Conservation (phyloP, 2,113 vertebrate species). For the Podarcis raffonei region DNA sequence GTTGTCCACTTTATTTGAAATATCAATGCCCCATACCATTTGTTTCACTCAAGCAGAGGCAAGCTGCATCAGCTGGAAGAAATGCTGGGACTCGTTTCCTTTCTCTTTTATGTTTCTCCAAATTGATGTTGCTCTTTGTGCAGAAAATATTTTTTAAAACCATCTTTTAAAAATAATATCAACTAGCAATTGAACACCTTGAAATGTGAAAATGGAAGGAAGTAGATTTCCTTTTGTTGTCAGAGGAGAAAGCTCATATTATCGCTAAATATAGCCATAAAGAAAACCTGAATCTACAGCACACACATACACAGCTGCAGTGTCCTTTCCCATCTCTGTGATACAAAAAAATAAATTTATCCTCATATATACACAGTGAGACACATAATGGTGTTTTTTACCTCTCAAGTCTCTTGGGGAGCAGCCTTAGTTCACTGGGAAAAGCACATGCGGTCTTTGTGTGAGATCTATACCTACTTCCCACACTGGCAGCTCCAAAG, state of each 20-base stretch:
- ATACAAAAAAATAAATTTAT: neutral
- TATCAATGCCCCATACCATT: conserved; percentile 20
- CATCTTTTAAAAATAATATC: conserved; percentile 39
- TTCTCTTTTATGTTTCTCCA: conserved; percentile 5
- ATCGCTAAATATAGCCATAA: neutral
- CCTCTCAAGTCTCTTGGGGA: neutral
- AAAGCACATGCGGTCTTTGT: neutral
- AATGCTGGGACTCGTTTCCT: conserved; percentile 20
- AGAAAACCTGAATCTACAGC: neutral
- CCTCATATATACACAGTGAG: neutral
- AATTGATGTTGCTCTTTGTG: conserved; percentile 29
- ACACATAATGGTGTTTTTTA: neutral
- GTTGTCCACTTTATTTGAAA: conserved; percentile 46
- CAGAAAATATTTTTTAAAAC: neutral
- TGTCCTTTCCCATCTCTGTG: neutral
- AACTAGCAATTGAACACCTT: neutral
- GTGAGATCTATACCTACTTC: neutral
- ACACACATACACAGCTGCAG: neutral
- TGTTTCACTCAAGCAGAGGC: conserved; percentile 46
- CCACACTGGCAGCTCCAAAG: neutral
- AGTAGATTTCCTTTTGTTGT: conserved; percentile 16
- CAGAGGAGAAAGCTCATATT: conserved; percentile 2
- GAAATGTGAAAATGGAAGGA: conserved; percentile 14
- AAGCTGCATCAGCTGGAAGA: conserved; percentile 31
- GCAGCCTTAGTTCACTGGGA: neutral